A percentile compares a stretch with the other conserved stretches of the same genome.
phyloP scores from a whole-genome alignment of 2,888 invertebrate genomes.

The Cancer borealis region DNA sequence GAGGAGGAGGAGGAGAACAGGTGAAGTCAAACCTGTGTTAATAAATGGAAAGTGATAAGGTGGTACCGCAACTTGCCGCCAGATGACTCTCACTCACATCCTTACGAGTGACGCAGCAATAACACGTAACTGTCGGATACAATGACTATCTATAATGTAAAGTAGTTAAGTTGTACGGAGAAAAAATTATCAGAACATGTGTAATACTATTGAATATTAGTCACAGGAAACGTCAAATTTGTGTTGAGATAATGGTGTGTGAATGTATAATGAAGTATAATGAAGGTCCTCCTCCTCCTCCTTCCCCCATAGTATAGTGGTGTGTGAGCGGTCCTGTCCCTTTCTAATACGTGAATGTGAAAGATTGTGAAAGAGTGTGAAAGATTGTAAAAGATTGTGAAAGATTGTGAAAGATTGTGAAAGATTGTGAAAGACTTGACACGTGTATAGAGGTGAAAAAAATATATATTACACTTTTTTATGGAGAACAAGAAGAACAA shows the following conservation, averaged over 20 bases:
- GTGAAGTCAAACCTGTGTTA: background rate
- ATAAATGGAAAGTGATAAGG: background rate
- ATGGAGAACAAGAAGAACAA: too few relatives aligned
- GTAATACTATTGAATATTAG: background rate
- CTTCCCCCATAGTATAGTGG: too few relatives aligned
- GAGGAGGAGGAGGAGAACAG: background rate
- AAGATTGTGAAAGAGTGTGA: too few relatives aligned
- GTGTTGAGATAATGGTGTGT: background rate
- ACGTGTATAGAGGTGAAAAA: background rate
- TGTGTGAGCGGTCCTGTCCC: too few relatives aligned
- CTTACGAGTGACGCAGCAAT: background rate
- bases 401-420: too few relatives aligned
- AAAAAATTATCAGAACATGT: background rate
- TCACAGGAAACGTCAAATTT: background rate
- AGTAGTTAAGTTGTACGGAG: background rate
- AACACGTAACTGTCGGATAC: background rate
- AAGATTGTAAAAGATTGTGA: too few relatives aligned
- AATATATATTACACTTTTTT: too few relatives aligned
- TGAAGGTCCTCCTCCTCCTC: too few relatives aligned
- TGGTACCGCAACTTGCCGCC: background rate
- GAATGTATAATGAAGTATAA: background rate
- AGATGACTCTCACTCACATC: background rate
- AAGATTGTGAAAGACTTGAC: background rate
- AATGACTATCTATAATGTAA: background rate
- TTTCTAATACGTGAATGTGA: too few relatives aligned